These are phyloP conservation scores for Drosophila bocqueti DNA, from an alignment of 1,140 invertebrate species.

Conservation along the genomic window DNA sequence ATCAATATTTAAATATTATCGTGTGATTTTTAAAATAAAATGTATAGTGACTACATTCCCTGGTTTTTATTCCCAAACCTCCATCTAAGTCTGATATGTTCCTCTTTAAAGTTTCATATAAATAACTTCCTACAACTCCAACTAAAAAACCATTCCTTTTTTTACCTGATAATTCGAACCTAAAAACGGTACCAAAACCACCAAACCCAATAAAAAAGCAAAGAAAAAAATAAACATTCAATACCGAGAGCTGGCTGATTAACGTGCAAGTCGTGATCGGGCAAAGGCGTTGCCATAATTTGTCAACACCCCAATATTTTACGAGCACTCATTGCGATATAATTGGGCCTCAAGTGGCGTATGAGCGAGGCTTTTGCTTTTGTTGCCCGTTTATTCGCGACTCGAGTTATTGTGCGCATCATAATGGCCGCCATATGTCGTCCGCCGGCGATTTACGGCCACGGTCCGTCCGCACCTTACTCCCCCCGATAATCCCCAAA, in stretches of 20 bases:
- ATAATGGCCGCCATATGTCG: conserved; percentile 78
- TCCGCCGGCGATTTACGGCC: conserved; percentile 54
- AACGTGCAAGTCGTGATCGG: conserved; percentile 66
- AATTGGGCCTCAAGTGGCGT: conserved; percentile 68
- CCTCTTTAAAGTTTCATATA: no score
- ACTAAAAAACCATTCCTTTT: not conserved
- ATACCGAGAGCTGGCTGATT: conserved; percentile 50
- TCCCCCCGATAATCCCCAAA: conserved; percentile 8
- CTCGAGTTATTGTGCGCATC: conserved; percentile 77
- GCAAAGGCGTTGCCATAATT: conserved; percentile 83
- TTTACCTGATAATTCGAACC: no score
- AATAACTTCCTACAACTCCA: no score
- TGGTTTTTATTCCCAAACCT: no score
- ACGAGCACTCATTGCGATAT: conserved; percentile 81
- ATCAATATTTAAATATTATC: no score
- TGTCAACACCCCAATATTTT: conserved; percentile 84
- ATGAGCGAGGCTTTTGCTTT: conserved; percentile 24
- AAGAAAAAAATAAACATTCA: no score
- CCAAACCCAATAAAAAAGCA: no score
- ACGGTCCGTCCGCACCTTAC: conserved; percentile 26
- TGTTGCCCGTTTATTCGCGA: conserved; percentile 49
- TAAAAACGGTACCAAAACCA: no score
- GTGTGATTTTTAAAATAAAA: no score
- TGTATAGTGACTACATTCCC: no score
- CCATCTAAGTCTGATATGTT: no score